Conservation (phyloP, 2,797 vertebrate genomes). For the Propithecus deckenii region DNA sequence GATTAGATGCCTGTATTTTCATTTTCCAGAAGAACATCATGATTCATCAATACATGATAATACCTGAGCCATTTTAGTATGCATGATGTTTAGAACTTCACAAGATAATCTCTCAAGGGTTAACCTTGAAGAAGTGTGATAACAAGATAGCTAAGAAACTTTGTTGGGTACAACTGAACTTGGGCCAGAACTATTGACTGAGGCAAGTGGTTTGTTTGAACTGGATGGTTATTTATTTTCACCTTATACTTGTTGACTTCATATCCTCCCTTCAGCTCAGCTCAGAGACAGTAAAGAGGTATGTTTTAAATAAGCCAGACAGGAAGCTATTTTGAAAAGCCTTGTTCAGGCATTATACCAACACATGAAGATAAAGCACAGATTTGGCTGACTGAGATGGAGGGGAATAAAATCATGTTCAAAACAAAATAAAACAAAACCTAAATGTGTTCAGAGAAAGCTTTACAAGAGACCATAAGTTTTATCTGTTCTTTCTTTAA, state of each 20-base stretch:
- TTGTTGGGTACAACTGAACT: constrained; percentile 74
- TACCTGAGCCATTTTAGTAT: constrained; percentile 75
- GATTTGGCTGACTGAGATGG: constrained; percentile 55
- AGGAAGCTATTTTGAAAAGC: constrained; percentile 80
- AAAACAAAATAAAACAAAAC: not conserved
- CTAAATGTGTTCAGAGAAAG: constrained; percentile 47
- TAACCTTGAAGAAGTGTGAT: constrained; percentile 72
- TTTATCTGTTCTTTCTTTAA: not conserved
- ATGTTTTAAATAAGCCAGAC: constrained; percentile 78
- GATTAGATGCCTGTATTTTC: constrained; percentile 84
- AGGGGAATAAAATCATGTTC: not conserved
- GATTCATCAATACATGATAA: constrained; percentile 82
- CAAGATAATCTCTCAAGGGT: constrained; percentile 80
- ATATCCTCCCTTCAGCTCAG: constrained; percentile 72
- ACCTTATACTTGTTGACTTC: constrained; percentile 83
- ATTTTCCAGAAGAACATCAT: constrained; percentile 81
- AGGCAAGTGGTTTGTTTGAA: constrained; percentile 82
- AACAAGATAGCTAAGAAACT: constrained; percentile 73
- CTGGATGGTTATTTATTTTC: constrained; percentile 84
- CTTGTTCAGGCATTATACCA: constrained; percentile 75
- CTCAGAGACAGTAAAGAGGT: constrained; percentile 71
- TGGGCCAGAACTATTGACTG: constrained; percentile 78
- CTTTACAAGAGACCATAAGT: not conserved
- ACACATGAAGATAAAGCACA: constrained; percentile 76
- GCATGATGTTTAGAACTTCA: constrained; percentile 71